Base-by-base conservation (phyloP, 1,140 invertebrate species). In the Apocrypta bakeri region DNA sequence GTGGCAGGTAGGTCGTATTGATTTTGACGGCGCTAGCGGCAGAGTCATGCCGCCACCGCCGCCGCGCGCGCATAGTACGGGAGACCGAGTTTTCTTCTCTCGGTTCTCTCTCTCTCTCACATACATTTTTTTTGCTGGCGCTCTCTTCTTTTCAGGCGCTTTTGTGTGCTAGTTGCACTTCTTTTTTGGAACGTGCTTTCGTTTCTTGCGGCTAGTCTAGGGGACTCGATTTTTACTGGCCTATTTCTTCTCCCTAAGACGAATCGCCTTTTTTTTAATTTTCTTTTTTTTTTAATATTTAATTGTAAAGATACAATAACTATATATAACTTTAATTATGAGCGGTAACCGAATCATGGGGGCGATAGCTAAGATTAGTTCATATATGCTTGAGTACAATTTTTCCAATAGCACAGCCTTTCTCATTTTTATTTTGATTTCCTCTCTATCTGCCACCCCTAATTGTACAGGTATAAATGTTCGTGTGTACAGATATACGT, bases 1-100 rank as follows among this genome's bases (percentile, higher is more conserved):
- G 79, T 83, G 75, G 73, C 83, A 82, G 84, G 84, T 80, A 84
- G 85, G 82, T 84, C 83, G 85, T 87, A 87, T 87, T 85, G 86
- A 87, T 87, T 85, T 87, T 83, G 85, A 83, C 83, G 85, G 81
- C 75, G 79, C n/a, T 63, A 31, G 48, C 31, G 69, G 42, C 75
- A 72, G 25, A 72, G 64, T 81, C 48, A 56, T n/a, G 48, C 48
- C 48, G 48, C 48, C 48, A 21, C 48, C 17, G 48, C 48, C 48
- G 48, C 48, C 48, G 48, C 48, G 48, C 48, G 48, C 48, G 48
- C 48, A 56, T n/a, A 56, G 48, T 21, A 56, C 48, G 48, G 48
- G 48, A 56, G 48, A 56, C 48, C 48, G 48, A 56, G 48, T 56
- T 56, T 56, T 56, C 48, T 56, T 56, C 48, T n/a, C 48, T 56